These are phyloP conservation scores for Toxotes lorentzi DNA, from an alignment of 2,797 vertebrate species.

Conservation along the genomic window DNA sequence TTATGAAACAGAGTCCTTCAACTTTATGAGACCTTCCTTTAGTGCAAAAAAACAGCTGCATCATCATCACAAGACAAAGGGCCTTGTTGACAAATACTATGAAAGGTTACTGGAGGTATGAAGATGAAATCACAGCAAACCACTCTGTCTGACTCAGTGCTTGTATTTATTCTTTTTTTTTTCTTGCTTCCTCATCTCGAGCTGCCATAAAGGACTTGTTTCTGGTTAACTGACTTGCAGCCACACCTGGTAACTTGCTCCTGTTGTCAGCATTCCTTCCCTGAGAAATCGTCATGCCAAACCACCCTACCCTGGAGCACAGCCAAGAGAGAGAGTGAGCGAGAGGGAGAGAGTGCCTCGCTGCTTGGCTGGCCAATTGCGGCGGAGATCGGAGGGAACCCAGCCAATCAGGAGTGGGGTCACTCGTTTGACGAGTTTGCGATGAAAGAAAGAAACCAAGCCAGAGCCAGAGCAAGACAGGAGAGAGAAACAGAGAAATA, in stretches of 20 bases:
- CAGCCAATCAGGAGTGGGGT: conserved; percentile 74
- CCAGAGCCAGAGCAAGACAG: conserved; percentile 40
- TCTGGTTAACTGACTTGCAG: conserved; percentile 86
- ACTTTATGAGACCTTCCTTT: conserved; percentile 15
- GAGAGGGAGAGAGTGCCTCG: conserved; percentile 41
- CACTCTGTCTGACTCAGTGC: conserved; percentile 49
- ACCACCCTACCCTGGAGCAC: conserved; percentile 86
- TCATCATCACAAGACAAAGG: not conserved
- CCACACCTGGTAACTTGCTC: conserved; percentile 91
- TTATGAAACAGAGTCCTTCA: conserved; percentile 26
- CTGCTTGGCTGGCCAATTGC: conserved; percentile 63
- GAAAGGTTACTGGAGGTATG: conserved; percentile 16
- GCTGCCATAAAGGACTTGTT: conserved; percentile 83
- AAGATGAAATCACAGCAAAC: conserved; percentile 61
- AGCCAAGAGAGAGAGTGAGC: conserved; percentile 73
- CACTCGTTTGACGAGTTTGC: conserved; percentile 83
- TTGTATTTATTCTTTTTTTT: conserved; percentile 31
- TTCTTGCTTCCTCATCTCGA: conserved; percentile 62
- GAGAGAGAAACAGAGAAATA: conserved; percentile 63
- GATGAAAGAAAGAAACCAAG: conserved; percentile 73
- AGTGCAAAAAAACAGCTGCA: conserved; percentile 3
- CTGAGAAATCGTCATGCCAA: conserved; percentile 86
- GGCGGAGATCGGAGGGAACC: conserved; percentile 40
- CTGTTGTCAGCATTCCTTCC: conserved; percentile 87
- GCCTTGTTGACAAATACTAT: conserved; percentile 4